These are phyloP conservation scores for Corythornis madagascariensis DNA, from an alignment of 2,113 vertebrate genomes.

Conservation along the genomic window DNA sequence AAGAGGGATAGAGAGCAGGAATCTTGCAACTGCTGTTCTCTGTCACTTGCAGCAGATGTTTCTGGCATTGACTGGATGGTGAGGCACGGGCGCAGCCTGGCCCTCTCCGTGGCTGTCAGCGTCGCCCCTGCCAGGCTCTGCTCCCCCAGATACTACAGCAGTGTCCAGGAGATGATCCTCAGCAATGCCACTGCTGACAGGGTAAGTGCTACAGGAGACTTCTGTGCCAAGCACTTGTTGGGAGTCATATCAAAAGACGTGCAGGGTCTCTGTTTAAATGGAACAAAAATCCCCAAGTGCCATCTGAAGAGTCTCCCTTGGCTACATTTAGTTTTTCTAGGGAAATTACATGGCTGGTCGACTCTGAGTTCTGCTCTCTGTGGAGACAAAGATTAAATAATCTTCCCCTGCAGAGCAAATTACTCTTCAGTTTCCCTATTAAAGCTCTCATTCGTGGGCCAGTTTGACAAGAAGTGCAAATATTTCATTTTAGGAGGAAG, in stretches of 20 bases:
- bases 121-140: constrained; percentile 86
- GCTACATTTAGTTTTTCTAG: not conserved
- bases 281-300: not conserved
- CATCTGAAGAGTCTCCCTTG: not conserved
- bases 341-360: not conserved
- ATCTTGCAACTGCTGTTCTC: not conserved
- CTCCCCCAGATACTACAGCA: constrained; percentile 79
- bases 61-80: constrained; percentile 99
- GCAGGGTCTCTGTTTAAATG: not conserved
- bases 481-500: not conserved
- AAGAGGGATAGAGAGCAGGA: not conserved
- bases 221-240: accelerated
- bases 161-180: constrained; percentile 86
- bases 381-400: not conserved
- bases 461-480: not conserved
- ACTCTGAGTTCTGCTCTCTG: not conserved
- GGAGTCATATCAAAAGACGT: not conserved
- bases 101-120: constrained; percentile 87
- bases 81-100: constrained; percentile 92
- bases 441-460: not conserved
- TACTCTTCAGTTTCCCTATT: not conserved
- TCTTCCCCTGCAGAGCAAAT: not conserved
- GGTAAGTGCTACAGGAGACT: constrained; percentile 70
- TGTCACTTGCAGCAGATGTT: constrained; percentile 81
- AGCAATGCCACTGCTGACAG: constrained; percentile 89